Evolutionary conservation across 1,140 invertebrate species (phyloP).

Genomic region (Drosophila orosa): DNA sequence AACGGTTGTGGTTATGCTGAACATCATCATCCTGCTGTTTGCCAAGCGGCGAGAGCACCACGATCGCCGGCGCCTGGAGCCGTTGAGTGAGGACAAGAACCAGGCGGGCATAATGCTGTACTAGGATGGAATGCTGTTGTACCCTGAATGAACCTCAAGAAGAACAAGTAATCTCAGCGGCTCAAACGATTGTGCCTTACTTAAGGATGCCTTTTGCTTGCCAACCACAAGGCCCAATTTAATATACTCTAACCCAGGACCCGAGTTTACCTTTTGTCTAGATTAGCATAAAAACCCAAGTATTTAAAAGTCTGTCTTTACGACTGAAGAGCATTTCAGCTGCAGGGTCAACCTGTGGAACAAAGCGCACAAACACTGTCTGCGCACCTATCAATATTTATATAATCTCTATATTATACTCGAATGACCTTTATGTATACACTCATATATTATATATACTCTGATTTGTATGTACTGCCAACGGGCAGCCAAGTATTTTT

Average conservation of each 20-base stretch:
- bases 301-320: slow-evolving; percentile 12
- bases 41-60: slow-evolving; percentile 61
- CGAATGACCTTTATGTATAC: slow-evolving; percentile 40
- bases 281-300: slow-evolving; percentile 4
- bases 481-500: slow-evolving; percentile 42
- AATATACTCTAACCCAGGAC: background rate
- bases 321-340: slow-evolving; percentile 47
- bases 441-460: slow-evolving; percentile 30
- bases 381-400: slow-evolving; percentile 36
- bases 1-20: slow-evolving; percentile 74
- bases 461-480: slow-evolving; percentile 32
- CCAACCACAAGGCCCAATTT: slow-evolving; percentile 45
- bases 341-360: slow-evolving; percentile 24
- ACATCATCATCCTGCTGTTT: slow-evolving; percentile 71
- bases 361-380: slow-evolving; percentile 33
- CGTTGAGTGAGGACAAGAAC: slow-evolving; percentile 72
- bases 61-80: slow-evolving; percentile 66
- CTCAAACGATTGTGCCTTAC: slow-evolving; percentile 66
- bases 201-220: slow-evolving; percentile 62
- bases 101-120: slow-evolving; percentile 82
- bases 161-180: slow-evolving; percentile 63
- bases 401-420: slow-evolving; percentile 36
- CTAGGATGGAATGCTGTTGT: slow-evolving; percentile 45
- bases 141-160: slow-evolving; percentile 58
- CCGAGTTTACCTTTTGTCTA: slow-evolving; percentile 18